A percentile compares a stretch with the other conserved stretches of the same genome.
Conservation (phyloP, 2,888 invertebrate species). For the Drosophila fulvimacula region DNA sequence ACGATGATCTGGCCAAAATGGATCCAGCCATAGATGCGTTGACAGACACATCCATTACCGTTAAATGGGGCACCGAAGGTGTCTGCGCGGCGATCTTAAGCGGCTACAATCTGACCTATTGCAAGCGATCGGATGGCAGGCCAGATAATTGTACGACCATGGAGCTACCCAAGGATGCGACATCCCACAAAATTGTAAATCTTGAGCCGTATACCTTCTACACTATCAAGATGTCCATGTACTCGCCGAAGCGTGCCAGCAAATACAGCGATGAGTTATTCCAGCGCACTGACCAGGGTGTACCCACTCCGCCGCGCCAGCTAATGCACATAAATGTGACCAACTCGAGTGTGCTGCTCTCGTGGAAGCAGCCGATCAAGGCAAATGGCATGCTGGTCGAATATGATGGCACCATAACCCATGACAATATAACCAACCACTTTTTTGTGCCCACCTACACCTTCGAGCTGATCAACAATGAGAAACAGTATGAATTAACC, state of each 20-base stretch:
- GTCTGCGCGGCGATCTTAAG: constrained; percentile 89
- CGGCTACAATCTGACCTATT: constrained; percentile 91
- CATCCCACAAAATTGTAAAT: constrained; percentile 86
- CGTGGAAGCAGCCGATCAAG: constrained; percentile 88
- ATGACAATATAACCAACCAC: constrained; percentile 36
- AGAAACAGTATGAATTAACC: constrained; percentile 68
- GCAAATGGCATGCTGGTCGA: constrained; percentile 89
- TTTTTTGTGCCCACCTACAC: constrained; percentile 38
- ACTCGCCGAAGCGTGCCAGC: constrained; percentile 86
- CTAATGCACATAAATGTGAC: constrained; percentile 35
- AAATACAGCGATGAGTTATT: constrained; percentile 87
- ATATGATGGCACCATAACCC: constrained; percentile 42
- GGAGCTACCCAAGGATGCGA: constrained; percentile 48
- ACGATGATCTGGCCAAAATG: constrained; percentile 81
- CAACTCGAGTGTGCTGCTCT: constrained; percentile 41
- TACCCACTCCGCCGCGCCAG: constrained; percentile 86
- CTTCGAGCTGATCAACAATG: constrained; percentile 53
- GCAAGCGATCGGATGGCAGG: constrained; percentile 81
- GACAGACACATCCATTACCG: constrained; percentile 85
- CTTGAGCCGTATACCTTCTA: constrained; percentile 92
- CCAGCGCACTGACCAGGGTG: constrained; percentile 90
- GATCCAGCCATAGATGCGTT: constrained; percentile 70
- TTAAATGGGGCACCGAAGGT: constrained; percentile 92
- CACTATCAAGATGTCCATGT: constrained; percentile 89
- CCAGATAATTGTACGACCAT: constrained; percentile 67